A percentile compares a stretch with the other conserved stretches of the same genome.
Conservation (phyloP, 2,797 vertebrate species). For the Gila robusta region DNA sequence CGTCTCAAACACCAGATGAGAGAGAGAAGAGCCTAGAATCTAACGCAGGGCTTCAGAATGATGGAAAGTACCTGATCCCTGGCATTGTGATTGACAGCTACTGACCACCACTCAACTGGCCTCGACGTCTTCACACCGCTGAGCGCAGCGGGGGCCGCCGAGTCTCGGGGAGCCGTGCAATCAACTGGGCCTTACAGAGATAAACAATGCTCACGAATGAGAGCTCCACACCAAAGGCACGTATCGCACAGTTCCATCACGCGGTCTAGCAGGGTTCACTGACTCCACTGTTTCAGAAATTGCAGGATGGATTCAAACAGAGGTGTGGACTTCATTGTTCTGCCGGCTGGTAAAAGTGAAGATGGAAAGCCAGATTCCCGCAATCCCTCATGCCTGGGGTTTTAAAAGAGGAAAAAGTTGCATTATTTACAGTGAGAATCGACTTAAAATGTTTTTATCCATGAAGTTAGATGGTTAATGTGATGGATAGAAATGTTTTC, state of each 20-base stretch:
- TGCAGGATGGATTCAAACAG: slow-evolving; percentile 77
- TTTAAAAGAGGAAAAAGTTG: slow-evolving; percentile 28
- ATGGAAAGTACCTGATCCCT: slow-evolving; percentile 82
- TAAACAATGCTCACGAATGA: slow-evolving; percentile 81
- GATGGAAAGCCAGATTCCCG: slow-evolving; percentile 38
- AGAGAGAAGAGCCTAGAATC: slow-evolving; percentile 64
- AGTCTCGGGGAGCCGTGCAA: slow-evolving; percentile 84
- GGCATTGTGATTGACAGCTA: slow-evolving; percentile 84
- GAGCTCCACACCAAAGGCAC: slow-evolving; percentile 81
- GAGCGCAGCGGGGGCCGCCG: slow-evolving; percentile 82
- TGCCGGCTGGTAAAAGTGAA: slow-evolving; percentile 59
- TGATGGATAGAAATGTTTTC: neutral
- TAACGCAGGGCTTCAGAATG: slow-evolving; percentile 65
- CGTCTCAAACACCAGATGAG: slow-evolving; percentile 62
- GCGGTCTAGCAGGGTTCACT: slow-evolving; percentile 81
- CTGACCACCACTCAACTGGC: slow-evolving; percentile 81
- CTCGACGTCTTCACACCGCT: slow-evolving; percentile 79
- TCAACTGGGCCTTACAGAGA: slow-evolving; percentile 87
- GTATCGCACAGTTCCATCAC: slow-evolving; percentile 80
- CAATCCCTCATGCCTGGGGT: slow-evolving; percentile 31
- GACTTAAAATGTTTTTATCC: neutral
- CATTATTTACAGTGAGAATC: slow-evolving; percentile 7
- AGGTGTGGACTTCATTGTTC: slow-evolving; percentile 75
- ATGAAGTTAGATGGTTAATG: neutral
- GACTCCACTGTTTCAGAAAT: slow-evolving; percentile 78